Conservation (phyloP, 1,140 invertebrate species). For the Oryzaephilus surinamensis region DNA sequence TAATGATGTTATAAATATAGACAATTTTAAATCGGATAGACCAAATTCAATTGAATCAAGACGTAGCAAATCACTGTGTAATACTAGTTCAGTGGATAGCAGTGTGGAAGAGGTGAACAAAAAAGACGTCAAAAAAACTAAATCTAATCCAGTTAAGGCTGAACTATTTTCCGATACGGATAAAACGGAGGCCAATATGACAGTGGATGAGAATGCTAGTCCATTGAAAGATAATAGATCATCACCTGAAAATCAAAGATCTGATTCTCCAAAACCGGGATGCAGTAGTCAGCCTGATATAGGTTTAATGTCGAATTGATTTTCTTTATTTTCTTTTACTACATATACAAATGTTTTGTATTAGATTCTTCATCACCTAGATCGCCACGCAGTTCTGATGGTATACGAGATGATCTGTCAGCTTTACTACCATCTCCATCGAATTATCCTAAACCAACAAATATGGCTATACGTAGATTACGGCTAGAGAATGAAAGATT, state of each 20-base stretch:
- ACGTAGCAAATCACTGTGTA: conserved; percentile 27
- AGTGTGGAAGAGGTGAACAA: conserved; percentile 22
- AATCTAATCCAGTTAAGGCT: conserved; percentile 23
- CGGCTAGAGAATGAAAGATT: conserved; percentile 55
- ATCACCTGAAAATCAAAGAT: conserved; percentile 20
- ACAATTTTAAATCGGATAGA: conserved; percentile 15
- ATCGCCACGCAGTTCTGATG: conserved; percentile 28
- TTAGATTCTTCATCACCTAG: conserved; percentile 30
- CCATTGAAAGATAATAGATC: conserved; percentile 22
- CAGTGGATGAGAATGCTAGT: conserved; percentile 24
- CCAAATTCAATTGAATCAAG: conserved; percentile 24
- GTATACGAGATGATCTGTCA: conserved; percentile 25
- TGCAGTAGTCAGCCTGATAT: conserved; percentile 30
- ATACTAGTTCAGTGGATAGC: conserved; percentile 24
- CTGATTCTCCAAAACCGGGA: conserved; percentile 30
- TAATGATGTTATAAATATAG: conserved; percentile 16
- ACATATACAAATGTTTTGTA: conserved; percentile 2
- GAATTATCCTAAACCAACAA: conserved; percentile 23
- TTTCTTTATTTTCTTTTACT: no score
- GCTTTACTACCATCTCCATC: conserved; percentile 25
- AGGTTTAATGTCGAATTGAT: conserved; percentile 16
- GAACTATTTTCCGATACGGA: conserved; percentile 8
- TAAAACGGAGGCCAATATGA: conserved; percentile 21
- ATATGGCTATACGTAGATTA: conserved; percentile 42
- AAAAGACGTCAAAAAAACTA: conserved; percentile 28